phyloP scores from a whole-genome alignment of 2,797 vertebrate species.

The Darevskia nairensis region DNA sequence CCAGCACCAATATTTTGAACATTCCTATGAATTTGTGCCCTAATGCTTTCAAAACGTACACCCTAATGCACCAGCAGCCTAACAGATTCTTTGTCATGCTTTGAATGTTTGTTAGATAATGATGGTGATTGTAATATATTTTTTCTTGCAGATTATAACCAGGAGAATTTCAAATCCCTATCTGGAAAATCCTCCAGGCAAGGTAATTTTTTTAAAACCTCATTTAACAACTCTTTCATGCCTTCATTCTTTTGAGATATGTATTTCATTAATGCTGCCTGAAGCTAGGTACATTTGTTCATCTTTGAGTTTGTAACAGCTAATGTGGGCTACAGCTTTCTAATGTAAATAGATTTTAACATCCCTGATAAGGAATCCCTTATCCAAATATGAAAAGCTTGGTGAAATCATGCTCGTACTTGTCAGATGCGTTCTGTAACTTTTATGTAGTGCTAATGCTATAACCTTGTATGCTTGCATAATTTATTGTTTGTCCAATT shows the following conservation, averaged over 20 bases:
- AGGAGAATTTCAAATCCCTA: constrained; percentile 84
- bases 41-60: background rate
- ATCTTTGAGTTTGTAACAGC: background rate
- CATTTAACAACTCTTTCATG: constrained; percentile 21
- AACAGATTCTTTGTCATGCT: background rate
- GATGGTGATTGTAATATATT: background rate
- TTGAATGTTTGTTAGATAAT: background rate
- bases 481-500: constrained; percentile 55
- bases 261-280: background rate
- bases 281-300: background rate
- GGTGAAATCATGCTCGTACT: background rate
- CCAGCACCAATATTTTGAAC: background rate
- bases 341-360: constrained; percentile 2
- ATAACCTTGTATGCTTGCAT: constrained; percentile 2
- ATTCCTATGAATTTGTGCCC: background rate
- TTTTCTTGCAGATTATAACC: constrained; percentile 75
- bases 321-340: background rate
- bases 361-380: background rate
- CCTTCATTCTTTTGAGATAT: background rate
- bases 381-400: background rate
- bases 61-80: background rate
- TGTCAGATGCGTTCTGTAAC: constrained; percentile 18
- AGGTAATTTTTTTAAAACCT: constrained; percentile 70
- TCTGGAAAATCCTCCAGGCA: constrained; percentile 78
- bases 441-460: constrained; percentile 18